phyloP scores from a whole-genome alignment of 2,113 vertebrate genomes.

The Sorex araneus region DNA sequence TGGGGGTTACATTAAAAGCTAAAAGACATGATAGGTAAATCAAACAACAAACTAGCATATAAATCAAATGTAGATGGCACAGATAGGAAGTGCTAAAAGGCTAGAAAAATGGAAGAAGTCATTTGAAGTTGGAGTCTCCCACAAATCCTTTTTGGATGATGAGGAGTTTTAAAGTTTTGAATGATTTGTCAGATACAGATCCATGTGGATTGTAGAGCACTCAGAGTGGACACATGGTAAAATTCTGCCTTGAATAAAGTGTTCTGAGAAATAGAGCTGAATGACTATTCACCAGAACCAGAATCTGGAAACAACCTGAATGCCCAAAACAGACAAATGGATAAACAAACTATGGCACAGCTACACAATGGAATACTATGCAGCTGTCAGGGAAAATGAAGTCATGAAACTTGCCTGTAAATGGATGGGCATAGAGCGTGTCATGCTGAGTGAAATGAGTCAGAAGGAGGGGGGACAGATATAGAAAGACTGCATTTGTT shows the following conservation, averaged over 20 bases:
- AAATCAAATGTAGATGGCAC: conserved; percentile 4
- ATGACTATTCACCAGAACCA: too few relatives aligned
- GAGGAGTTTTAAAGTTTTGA: conserved; percentile 38
- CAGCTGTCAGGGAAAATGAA: too few relatives aligned
- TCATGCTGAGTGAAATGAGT: too few relatives aligned
- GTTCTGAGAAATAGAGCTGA: not conserved
- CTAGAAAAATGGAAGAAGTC: conserved; percentile 18
- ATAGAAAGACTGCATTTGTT: too few relatives aligned
- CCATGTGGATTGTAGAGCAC: not conserved
- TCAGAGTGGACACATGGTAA: not conserved
- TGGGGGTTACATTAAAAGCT: conserved; percentile 35
- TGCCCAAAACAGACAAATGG: too few relatives aligned
- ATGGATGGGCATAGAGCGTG: too few relatives aligned
- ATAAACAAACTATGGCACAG: too few relatives aligned
- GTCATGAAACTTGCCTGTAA: too few relatives aligned
- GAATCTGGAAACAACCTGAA: too few relatives aligned
- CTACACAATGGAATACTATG: too few relatives aligned
- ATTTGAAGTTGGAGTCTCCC: conserved; percentile 45
- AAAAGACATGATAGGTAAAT: conserved; percentile 37
- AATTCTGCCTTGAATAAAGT: not conserved
- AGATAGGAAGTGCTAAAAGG: conserved; percentile 28
- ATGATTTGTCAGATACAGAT: conserved; percentile 1
- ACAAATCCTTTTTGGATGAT: conserved; percentile 14
- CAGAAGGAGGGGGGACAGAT: too few relatives aligned
- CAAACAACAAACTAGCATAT: conserved; percentile 29